Evolutionary conservation across 2,113 vertebrate species (phyloP), one percentile per base, ranked within the genome.

Genomic region (Aspiorhynchus laticeps): DNA sequence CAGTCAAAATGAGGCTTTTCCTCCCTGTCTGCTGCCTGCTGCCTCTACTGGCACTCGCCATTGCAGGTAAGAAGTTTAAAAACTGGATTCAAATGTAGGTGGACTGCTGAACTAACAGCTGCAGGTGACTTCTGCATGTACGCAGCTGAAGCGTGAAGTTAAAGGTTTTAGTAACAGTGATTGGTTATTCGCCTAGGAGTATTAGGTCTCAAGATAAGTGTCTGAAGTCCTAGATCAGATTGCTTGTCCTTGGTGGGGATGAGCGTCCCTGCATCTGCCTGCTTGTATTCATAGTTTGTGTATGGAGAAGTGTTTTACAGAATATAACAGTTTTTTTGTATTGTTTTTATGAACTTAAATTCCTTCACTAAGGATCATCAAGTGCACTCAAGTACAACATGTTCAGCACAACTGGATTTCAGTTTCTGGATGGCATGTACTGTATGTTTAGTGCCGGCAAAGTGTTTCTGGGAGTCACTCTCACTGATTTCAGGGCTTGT

Each of bases 1-100:
- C 92, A 93, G 92, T 90, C 92, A 91, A 93, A 91, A 95, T 95
- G 94, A 94, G 93, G 92, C 87, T 88, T 81, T 59, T 89, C 63
- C 85, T 93, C 87, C 86, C 86, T 71, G 83, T 74, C 90, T 93
- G 93, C 88, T 91, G 91, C 85, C 59, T 94, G 80, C 86, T 94
- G 86, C 87, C 89, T 88, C 91, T 95, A 73, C 92, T 95, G 90
- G 88, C 86, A 51, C 88, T 94, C 84, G 89, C 87, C 85, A 75
- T 91, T 85, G 91, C 93, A 91, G 95, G 94, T 95, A 95, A 48
- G 91, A 81, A 33, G 28, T 11, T 36, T 59, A 7, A 80, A 80
- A 59, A 31, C 19, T 79, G 46, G 4, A 43, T 48, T 5, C 6
- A 6, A 28, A 76, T 5, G 15, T 24, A 76, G n/a, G 41, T 28